A percentile compares a stretch with the other conserved stretches of the same genome.
phyloP scores from a whole-genome alignment of 2,888 invertebrate genomes.

The Drosophila cognata region DNA sequence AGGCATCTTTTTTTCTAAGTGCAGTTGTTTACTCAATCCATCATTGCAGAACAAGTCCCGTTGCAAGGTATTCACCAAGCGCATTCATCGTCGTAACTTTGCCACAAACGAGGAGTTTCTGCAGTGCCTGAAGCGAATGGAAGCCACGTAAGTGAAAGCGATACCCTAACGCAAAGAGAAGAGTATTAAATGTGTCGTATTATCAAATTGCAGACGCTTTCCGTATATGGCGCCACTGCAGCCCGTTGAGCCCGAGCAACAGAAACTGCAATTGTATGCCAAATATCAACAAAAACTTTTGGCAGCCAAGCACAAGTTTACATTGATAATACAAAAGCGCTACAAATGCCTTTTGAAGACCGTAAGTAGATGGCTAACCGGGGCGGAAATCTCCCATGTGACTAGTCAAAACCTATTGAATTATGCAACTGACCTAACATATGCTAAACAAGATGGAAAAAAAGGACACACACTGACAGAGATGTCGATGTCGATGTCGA shows the following conservation, averaged over 20 bases:
- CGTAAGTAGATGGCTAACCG: slow-evolving; percentile 67
- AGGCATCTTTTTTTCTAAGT: background rate
- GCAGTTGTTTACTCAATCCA: background rate
- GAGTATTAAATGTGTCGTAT: too few species aligned
- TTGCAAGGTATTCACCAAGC: slow-evolving; percentile 28
- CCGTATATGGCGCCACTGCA: slow-evolving; percentile 81
- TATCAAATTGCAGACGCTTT: slow-evolving; percentile 66
- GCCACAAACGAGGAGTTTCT: slow-evolving; percentile 75
- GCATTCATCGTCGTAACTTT: slow-evolving; percentile 70
- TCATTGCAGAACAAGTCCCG: slow-evolving; percentile 16
- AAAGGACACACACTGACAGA: slow-evolving; percentile 16
- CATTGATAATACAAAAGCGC: slow-evolving; percentile 77
- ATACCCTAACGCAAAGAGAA: background rate
- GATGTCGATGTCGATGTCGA: slow-evolving; percentile 22
- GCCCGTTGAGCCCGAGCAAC: slow-evolving; percentile 83
- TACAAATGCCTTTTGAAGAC: slow-evolving; percentile 82
- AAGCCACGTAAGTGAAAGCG: slow-evolving; percentile 68
- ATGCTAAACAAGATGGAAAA: slow-evolving; percentile 38
- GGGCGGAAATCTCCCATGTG: background rate
- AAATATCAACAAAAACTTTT: slow-evolving; percentile 64
- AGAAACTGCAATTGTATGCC: slow-evolving; percentile 74
- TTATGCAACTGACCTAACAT: slow-evolving; percentile 66
- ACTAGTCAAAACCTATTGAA: slow-evolving; percentile 37
- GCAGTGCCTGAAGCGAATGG: slow-evolving; percentile 75
- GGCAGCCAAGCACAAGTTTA: slow-evolving; percentile 71